These are phyloP conservation scores for Laupala kohalensis DNA, from an alignment of 1,140 invertebrate species.

Conservation along the genomic window DNA sequence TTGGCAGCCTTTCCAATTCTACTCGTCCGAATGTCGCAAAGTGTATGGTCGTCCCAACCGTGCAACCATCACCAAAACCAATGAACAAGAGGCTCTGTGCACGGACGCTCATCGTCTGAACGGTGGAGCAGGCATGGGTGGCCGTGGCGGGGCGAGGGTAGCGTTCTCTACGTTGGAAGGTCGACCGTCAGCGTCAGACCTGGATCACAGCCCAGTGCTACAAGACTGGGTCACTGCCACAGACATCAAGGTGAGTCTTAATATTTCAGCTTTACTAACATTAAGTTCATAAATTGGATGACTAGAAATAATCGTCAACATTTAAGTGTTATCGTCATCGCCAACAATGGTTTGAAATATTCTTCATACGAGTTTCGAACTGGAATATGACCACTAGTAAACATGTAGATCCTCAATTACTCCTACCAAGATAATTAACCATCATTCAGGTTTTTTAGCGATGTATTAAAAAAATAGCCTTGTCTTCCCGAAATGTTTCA, in stretches of 20 bases:
- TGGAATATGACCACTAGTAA: no score
- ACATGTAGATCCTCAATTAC: no score
- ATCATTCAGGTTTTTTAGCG: no score
- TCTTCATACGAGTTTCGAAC: no score
- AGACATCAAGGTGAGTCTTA: slow-evolving; percentile 54
- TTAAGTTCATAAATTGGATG: no score
- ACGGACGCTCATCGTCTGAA: slow-evolving; percentile 74
- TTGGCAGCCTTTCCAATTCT: slow-evolving; percentile 93
- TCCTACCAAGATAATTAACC: no score
- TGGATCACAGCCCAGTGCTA: slow-evolving; percentile 88
- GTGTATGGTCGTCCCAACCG: slow-evolving; percentile 71
- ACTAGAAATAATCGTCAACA: no score
- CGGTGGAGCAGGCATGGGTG: slow-evolving; percentile 38
- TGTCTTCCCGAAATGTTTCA: no score
- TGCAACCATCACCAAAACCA: slow-evolving; percentile 69
- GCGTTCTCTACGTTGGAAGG: slow-evolving; percentile 96
- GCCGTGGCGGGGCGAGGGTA: slow-evolving; percentile 53
- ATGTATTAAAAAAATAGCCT: no score
- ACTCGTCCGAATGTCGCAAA: slow-evolving; percentile 77
- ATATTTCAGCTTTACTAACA: no score
- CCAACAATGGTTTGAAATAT: no score
- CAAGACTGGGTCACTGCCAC: slow-evolving; percentile 99
- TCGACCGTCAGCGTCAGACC: slow-evolving; percentile 81
- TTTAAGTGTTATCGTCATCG: no score
- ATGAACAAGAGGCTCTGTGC: slow-evolving; percentile 87